Evolutionary conservation across 2,797 vertebrate genomes (phyloP).

Genomic region (Heterohyrax brucei): DNA sequence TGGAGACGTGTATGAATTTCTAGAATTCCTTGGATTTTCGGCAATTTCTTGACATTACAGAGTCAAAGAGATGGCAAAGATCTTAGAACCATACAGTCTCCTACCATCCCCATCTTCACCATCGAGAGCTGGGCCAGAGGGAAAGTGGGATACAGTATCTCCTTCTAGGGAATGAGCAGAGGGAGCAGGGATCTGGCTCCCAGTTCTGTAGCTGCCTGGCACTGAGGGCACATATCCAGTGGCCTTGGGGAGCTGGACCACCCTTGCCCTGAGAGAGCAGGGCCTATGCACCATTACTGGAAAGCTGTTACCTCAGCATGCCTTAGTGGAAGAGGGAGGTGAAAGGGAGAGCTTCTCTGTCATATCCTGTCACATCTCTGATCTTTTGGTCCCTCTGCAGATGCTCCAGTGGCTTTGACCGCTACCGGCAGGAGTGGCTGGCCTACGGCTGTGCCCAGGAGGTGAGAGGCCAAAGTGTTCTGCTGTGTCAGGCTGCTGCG

Average conservation of each 20-base stretch:
- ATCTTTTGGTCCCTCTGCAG: constrained; percentile 88
- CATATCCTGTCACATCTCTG: background rate
- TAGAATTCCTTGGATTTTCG: background rate
- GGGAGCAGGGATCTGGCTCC: background rate
- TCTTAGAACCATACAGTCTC: background rate
- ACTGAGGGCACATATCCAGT: background rate
- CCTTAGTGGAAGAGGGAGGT: background rate
- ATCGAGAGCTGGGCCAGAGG: background rate
- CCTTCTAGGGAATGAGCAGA: background rate
- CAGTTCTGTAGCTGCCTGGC: background rate
- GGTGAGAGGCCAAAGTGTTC: constrained; percentile 89
- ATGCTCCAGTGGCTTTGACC: constrained; percentile 97
- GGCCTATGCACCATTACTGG: too few relatives aligned
- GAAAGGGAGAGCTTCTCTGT: background rate
- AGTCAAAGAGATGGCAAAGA: background rate
- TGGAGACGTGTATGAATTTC: background rate
- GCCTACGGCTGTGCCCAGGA: constrained; percentile 95
- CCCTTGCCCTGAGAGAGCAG: background rate
- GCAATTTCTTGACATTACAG: background rate
- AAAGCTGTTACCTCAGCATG: background rate
- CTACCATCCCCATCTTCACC: background rate
- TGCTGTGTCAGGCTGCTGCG: background rate
- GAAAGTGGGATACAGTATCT: background rate
- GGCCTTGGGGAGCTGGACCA: background rate
- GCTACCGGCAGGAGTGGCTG: constrained; percentile 97